A percentile compares a stretch with the other conserved stretches of the same genome.
Conservation (phyloP, 2,797 vertebrate species). For the Rallus crepitans region DNA sequence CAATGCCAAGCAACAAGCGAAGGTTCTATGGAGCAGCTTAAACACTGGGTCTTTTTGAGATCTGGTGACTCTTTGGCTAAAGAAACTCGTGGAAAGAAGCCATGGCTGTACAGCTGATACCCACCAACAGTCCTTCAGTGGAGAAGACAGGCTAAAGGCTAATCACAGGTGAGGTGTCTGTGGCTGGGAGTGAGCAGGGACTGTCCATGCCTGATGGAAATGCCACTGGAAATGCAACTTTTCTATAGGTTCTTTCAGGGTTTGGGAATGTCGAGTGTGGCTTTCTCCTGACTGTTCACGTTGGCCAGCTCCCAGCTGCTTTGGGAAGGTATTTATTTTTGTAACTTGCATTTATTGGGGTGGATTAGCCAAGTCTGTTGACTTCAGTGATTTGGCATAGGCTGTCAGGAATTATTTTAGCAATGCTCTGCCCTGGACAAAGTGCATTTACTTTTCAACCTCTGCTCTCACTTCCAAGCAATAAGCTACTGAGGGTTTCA, state of each 20-base stretch:
- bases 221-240: not conserved
- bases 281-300: not conserved
- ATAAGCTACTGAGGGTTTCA: constrained; percentile 59
- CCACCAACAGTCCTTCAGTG: not conserved
- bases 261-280: not conserved
- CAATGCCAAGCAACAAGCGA: not conserved
- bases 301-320: constrained; percentile 51
- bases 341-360: constrained; percentile 68
- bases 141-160: not conserved
- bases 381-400: constrained; percentile 77
- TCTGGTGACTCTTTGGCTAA: not conserved
- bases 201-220: not conserved
- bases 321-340: constrained; percentile 75
- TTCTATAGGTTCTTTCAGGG: not conserved
- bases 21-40: not conserved
- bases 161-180: not conserved
- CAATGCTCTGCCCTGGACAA: constrained; percentile 63
- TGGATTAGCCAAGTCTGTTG: constrained; percentile 73
- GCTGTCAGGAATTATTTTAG: constrained; percentile 75
- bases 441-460: constrained; percentile 75
- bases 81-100: not conserved
- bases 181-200: not conserved
- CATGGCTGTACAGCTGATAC: not conserved
- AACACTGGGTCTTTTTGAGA: not conserved
- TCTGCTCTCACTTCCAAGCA: constrained; percentile 77